Base-by-base conservation (phyloP, 2,888 invertebrate species). In the Autographa pulchrina region DNA sequence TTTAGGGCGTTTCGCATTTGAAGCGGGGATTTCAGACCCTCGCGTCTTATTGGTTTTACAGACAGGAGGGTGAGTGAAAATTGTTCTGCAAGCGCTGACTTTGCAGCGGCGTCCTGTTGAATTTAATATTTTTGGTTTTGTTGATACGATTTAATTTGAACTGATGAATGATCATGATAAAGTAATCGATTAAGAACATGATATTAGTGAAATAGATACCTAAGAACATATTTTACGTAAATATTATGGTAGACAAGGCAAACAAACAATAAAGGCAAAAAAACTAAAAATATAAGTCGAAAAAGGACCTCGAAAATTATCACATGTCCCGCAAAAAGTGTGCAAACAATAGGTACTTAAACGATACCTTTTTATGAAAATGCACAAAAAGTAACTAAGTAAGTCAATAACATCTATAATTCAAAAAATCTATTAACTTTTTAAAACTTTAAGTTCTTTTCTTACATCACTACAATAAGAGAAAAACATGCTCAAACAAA, bases 31-130 rank as follows among this genome's bases (percentile, higher is more conserved):
- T 88, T 85, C 77, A 89, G 92, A 93, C 92, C 92, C 94, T 93
- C 90, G 91, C 92, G 88, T 93, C 93, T 95, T 94, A 96, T 96
- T 96, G 95, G 95, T 93, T 94, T 95, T 92, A 88, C 87, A 89
- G 83, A 85, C 82, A 20, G 89, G 89, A 92, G 95, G 94, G 94
- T 93, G 94, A 94, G 91, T 88, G 86, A 85, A 86, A 86, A 86
- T 84, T 87, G 82, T 83, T 81, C 76, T 73, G 88, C 70, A 84
- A 87, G 93, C 80, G 75, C 86, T 93, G 89, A 92, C 95, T 91
- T 95, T 94, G 94, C 82, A 85, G 31, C 73, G 88, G 82, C 92
- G 94, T 89, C 56, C 52, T 68, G 66, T 70, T 69, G 14, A 58
- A 72, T 78, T 74, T 70, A 62, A 56, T 68, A 60, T 67, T 71